Percentiles rank a stretch among this genome's conserved stretches.
Evolutionary conservation across 2,888 invertebrate genomes (phyloP).

Genomic region (Caprella mutica): DNA sequence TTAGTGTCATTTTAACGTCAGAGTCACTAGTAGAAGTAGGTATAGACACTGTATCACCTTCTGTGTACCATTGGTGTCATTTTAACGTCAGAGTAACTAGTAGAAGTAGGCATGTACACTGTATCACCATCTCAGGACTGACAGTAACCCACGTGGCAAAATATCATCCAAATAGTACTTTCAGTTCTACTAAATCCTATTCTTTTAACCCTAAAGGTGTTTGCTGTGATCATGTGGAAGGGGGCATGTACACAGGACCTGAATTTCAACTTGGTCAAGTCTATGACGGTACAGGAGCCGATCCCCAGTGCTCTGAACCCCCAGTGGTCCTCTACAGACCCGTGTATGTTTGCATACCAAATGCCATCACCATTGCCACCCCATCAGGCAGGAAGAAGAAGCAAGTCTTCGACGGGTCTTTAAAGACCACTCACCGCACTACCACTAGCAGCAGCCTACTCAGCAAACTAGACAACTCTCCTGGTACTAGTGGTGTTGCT

Average conservation of each 20-base stretch:
- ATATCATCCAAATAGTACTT: too few relatives aligned
- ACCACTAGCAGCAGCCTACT: background rate
- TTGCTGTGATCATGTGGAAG: conserved; percentile 59
- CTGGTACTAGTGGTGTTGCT: too few relatives aligned
- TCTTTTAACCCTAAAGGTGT: conserved; percentile 47
- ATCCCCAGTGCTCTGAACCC: conserved; percentile 42
- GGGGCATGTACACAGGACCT: conserved; percentile 62
- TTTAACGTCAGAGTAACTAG: too few relatives aligned
- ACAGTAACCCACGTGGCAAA: too few relatives aligned
- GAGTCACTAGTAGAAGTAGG: too few relatives aligned
- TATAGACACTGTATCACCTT: too few relatives aligned
- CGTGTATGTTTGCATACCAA: conserved; percentile 44
- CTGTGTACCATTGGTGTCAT: too few relatives aligned
- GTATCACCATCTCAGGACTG: too few relatives aligned
- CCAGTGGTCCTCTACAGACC: conserved; percentile 55
- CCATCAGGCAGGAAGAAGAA: background rate
- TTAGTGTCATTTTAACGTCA: too few relatives aligned
- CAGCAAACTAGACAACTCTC: conserved; percentile 1
- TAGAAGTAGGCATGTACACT: too few relatives aligned
- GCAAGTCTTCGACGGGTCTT: background rate
- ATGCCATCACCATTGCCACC: conserved; percentile 13
- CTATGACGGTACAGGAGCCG: conserved; percentile 54
- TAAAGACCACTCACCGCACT: background rate
- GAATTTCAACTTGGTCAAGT: conserved; percentile 68
- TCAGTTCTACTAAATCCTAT: background rate